Percentiles rank a stretch among this genome's conserved stretches.
phyloP scores from a whole-genome alignment of 2,113 vertebrate species.

The Strix uralensis region DNA sequence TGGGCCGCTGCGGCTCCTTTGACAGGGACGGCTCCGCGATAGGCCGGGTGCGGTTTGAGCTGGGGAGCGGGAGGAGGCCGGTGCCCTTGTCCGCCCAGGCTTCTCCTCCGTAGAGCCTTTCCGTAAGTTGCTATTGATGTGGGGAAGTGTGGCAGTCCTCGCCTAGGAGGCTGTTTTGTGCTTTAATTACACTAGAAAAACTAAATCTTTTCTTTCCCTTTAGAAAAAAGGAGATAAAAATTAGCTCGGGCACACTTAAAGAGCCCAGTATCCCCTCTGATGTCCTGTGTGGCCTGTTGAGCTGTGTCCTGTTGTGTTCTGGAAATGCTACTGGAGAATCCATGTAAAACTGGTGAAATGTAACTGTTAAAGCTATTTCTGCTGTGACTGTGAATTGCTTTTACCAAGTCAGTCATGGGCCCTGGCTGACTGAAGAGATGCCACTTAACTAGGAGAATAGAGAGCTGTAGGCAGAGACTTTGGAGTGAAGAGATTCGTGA shows the following conservation, averaged over 20 bases:
- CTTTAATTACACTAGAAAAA: background rate
- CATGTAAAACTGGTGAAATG: background rate
- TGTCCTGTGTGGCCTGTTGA: background rate
- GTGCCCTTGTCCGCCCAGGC: background rate
- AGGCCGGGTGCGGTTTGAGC: background rate
- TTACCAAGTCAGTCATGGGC: background rate
- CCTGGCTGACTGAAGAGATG: background rate
- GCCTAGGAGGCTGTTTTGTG: background rate
- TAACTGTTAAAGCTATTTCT: background rate
- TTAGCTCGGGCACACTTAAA: rapidly evolving
- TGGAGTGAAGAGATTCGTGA: background rate
- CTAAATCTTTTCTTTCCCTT: background rate
- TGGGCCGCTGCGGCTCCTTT: background rate
- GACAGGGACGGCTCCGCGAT: background rate
- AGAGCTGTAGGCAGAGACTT: background rate
- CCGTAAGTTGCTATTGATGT: rapidly evolving
- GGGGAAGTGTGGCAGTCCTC: background rate
- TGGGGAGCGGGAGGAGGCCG: rapidly evolving
- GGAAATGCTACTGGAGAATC: background rate
- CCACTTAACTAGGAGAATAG: background rate
- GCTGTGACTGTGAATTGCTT: background rate
- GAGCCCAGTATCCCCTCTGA: background rate
- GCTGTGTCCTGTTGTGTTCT: background rate
- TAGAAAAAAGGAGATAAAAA: background rate
- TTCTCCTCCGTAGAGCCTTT: background rate